Conservation (phyloP, 64 coral and sea anemone genomes). For the Montipora foliosa region DNA sequence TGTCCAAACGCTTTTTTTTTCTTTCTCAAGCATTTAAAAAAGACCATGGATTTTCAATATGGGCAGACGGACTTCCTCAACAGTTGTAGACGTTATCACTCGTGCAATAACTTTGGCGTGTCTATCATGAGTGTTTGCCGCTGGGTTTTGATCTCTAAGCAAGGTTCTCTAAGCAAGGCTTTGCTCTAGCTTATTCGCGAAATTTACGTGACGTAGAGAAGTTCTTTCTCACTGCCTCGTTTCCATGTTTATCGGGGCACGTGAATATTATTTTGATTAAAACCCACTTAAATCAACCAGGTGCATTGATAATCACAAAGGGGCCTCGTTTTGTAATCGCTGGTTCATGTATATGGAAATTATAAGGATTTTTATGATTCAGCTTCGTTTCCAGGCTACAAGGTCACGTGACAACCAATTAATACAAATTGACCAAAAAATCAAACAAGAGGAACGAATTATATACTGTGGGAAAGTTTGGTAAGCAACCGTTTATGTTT, state of each 20-base stretch:
- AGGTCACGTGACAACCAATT: background rate
- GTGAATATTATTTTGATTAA: background rate
- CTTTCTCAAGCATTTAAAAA: constrained; percentile 3
- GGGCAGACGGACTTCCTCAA: constrained; percentile 10
- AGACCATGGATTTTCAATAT: background rate
- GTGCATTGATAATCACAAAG: constrained; percentile 28
- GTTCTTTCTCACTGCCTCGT: too few relatives aligned
- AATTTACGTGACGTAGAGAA: too few relatives aligned
- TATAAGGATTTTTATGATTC: background rate
- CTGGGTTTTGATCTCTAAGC: background rate
- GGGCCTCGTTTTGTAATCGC: background rate
- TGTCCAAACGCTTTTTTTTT: background rate
- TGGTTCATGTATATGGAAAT: background rate
- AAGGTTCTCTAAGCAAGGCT: background rate
- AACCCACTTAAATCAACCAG: too few relatives aligned
- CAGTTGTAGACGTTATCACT: constrained; percentile 15
- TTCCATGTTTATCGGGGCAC: background rate
- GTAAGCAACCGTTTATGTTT: background rate
- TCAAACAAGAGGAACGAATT: background rate
- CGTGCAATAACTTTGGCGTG: background rate
- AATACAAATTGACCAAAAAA: too few relatives aligned
- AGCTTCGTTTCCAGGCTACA: background rate
- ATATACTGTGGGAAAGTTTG: background rate
- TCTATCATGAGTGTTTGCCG: background rate
- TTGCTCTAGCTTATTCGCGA: too few relatives aligned